Percentiles rank a stretch among this genome's conserved stretches.
Evolutionary conservation across 1,140 invertebrate genomes (phyloP).

Genomic region (Chelonus insularis): DNA sequence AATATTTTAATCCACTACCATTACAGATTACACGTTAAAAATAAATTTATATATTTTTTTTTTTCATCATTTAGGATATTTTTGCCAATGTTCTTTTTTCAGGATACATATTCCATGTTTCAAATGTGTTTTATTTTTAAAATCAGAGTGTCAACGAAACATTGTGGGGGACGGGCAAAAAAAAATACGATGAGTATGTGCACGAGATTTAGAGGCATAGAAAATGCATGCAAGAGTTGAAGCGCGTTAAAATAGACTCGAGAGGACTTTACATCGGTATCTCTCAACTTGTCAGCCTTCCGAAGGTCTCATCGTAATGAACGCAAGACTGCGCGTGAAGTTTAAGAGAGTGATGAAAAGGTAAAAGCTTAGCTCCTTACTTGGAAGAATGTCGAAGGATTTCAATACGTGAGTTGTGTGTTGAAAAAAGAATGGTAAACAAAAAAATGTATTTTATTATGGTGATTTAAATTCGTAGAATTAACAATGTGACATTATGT

Average conservation of each 20-base stretch:
- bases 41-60: not conserved
- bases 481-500: not conserved
- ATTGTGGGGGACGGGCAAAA: conserved; percentile 8
- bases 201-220: conserved; percentile 5
- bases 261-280: not conserved
- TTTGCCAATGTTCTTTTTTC: too few species aligned
- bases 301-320: conserved; percentile 1
- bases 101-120: not conserved
- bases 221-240: conserved; percentile 18
- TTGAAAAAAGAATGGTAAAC: not conserved
- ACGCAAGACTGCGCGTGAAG: not conserved
- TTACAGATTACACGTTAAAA: too few species aligned
- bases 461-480: conserved; percentile 6
- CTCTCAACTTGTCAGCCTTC: not conserved
- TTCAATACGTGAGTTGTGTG: conserved; percentile 25
- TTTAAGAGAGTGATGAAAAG: not conserved
- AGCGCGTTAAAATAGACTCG: conserved; percentile 23
- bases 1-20: too few species aligned
- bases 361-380: conserved; percentile 10
- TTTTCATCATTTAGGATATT: conserved; percentile 1
- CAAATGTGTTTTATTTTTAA: conserved; percentile 14
- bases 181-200: not conserved
- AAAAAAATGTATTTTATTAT: not conserved
- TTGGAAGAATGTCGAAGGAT: conserved; percentile 28
- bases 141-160: conserved; percentile 2